phyloP scores from a whole-genome alignment of 2,113 vertebrate species.

The Percopsis transmontana region DNA sequence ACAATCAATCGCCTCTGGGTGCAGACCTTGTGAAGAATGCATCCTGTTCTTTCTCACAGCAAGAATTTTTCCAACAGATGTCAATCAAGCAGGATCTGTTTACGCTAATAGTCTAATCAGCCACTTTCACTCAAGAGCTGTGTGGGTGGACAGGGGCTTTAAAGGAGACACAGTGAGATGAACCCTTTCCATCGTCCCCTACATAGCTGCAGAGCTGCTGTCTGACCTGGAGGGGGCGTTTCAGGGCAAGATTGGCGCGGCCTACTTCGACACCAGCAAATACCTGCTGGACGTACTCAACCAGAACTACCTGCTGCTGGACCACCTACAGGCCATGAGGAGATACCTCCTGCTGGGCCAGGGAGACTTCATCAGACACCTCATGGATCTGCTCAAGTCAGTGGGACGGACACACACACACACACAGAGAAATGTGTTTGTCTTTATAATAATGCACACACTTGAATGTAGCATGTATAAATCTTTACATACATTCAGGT shows the following conservation, averaged over 20 bases:
- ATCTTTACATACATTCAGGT: no score
- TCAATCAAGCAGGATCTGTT: no score
- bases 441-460: not conserved
- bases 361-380: conserved; percentile 96
- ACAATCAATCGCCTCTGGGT: no score
- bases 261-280: conserved; percentile 96
- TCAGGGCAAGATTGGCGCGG: conserved; percentile 94
- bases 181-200: not conserved
- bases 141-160: not conserved
- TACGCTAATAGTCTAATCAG: no score
- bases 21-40: no score
- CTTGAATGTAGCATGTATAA: not conserved
- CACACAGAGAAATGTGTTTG: conserved; percentile 4
- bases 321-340: conserved; percentile 96
- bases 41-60: no score
- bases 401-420: conserved; percentile 35
- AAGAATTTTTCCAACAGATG: no score
- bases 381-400: conserved; percentile 99
- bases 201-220: conserved; percentile 88
- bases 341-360: conserved; percentile 96
- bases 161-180: not conserved
- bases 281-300: conserved; percentile 93
- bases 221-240: conserved; percentile 94
- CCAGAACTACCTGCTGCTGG: conserved; percentile 91
- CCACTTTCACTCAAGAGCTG: no score